Evolutionary conservation across 2,888 invertebrate species (phyloP).

Genomic region (Aporophyla lueneburgensis): DNA sequence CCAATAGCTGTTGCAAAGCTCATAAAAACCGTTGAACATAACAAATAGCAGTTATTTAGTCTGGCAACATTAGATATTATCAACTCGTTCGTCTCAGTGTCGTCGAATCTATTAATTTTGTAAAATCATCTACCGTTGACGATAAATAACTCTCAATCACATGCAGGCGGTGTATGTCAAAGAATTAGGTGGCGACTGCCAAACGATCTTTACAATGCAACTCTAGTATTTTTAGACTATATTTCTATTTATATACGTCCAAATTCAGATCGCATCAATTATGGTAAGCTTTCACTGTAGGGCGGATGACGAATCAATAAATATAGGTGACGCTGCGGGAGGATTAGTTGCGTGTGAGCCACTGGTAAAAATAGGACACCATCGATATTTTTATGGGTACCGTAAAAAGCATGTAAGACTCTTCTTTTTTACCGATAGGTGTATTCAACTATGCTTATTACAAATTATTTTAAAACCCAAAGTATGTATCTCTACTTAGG

Average conservation of each 20-base stretch:
- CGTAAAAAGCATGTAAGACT: background rate
- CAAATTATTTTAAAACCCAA: background rate
- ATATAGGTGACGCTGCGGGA: conserved; percentile 34
- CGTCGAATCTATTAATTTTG: conserved; percentile 50
- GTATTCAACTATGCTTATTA: background rate
- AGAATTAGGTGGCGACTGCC: conserved; percentile 42
- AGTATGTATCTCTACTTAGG: too few species aligned
- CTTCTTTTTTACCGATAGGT: background rate
- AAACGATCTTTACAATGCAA: conserved; percentile 50
- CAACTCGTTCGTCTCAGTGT: conserved; percentile 46
- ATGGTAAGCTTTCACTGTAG: conserved; percentile 50
- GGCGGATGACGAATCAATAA: conserved; percentile 48
- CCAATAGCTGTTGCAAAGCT: background rate
- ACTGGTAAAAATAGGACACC: conserved; percentile 18
- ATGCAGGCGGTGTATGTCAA: conserved; percentile 24
- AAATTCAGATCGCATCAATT: conserved; percentile 61
- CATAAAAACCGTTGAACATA: conserved; percentile 34
- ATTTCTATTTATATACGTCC: conserved; percentile 47
- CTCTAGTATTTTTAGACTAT: conserved; percentile 42
- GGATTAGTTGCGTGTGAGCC: background rate
- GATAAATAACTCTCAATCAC: conserved; percentile 56
- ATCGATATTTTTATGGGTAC: background rate
- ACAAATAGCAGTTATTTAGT: conserved; percentile 32
- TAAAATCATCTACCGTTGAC: conserved; percentile 37
- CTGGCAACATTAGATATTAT: conserved; percentile 51